Evolutionary conservation across 2,888 invertebrate species (phyloP), one percentile per base, ranked within the genome.

Genomic region (Tyria jacobaeae): DNA sequence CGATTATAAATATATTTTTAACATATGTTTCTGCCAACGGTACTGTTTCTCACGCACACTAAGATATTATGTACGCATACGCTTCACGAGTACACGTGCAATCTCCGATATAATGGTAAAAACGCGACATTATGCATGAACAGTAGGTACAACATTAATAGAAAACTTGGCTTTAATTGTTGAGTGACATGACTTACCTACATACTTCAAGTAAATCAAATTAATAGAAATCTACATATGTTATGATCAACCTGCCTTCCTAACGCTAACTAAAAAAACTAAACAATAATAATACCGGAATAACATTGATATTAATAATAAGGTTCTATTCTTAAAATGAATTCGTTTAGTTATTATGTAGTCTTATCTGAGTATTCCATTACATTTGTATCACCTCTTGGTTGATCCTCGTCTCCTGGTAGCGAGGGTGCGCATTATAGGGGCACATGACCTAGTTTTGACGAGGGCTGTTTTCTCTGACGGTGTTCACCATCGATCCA

Each of bases 391-490:
- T 61, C 63, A 70, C 70, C 84, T 76, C 68, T 68, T 76, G 48
- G 56, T 57, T 39, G 56, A 52, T 48, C 31, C 76, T 85, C 76
- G 76, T 78, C 69, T 80, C 88, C 87, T 89, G 82, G 89, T 86
- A 86, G 70, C 84, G 80, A 84, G 88, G 89, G 88, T 81, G 82
- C 83, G 75, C 52, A 74, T 73, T 60, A 78, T 78, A 86, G 90
- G 89, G 90, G 85, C 85, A 79, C 82, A 81, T 93, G 92, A 92
- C 92, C 92, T 86, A 92, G 83, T 92, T 92, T 88, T 80, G 75
- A 73, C 78, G 70, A 88, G 87, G 90, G 89, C 39, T 82, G 82
- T 84, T 85, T 63, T 75, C 83, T 80, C 78, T 79, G 81, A 71
- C 82, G 82, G 80, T 73, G 81, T 82, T 77, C 84, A 84, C 87